Conservation (phyloP, 2,888 invertebrate species). For the Ecdyonurus torrentis region DNA sequence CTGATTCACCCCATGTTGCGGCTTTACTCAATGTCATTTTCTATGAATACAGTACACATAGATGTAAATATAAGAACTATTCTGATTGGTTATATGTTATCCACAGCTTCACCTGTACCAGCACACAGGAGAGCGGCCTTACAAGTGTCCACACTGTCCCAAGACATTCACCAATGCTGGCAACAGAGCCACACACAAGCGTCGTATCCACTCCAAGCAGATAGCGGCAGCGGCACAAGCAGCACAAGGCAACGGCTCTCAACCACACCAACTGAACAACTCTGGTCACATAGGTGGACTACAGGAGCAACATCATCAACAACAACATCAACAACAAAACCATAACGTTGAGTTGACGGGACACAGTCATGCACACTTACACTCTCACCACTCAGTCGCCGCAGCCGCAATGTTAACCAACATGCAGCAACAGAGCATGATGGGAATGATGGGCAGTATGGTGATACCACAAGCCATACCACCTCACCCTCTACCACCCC, state of each 20-base stretch:
- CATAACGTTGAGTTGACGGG: background rate
- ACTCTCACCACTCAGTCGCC: background rate
- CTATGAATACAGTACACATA: too few species aligned
- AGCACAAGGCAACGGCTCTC: background rate
- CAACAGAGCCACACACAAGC: slow-evolving; percentile 55
- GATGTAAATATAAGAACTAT: background rate
- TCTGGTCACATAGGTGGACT: background rate
- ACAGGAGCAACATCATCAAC: background rate
- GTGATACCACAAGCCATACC: background rate
- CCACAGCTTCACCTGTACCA: slow-evolving; percentile 56
- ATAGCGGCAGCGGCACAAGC: slow-evolving; percentile 23
- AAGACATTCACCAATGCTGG: slow-evolving; percentile 55
- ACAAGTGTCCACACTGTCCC: slow-evolving; percentile 55
- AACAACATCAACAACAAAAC: background rate
- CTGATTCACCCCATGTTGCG: too few species aligned
- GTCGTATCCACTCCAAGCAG: slow-evolving; percentile 49
- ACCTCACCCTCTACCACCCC: background rate
- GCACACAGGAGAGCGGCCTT: slow-evolving; percentile 55
- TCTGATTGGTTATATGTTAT: background rate
- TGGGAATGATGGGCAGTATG: background rate
- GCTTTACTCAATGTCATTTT: too few species aligned
- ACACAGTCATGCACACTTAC: background rate
- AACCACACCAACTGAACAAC: background rate
- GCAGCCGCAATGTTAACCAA: background rate
- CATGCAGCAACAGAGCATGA: background rate